These are phyloP conservation scores for Eolophus roseicapilla DNA, from an alignment of 2,113 vertebrate species.

Conservation along the genomic window DNA sequence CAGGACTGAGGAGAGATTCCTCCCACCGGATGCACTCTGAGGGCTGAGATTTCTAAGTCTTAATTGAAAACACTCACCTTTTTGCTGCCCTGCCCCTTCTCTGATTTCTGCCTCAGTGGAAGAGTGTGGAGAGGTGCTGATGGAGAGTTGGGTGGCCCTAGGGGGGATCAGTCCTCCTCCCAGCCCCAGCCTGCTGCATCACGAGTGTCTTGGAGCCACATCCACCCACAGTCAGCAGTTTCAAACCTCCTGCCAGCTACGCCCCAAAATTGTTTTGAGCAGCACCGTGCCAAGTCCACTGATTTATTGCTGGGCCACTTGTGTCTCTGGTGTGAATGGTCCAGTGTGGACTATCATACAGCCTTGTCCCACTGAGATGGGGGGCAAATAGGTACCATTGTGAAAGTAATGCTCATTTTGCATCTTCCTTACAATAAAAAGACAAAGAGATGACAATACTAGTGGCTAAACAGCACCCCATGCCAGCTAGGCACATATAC, in stretches of 20 bases:
- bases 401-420: neutral
- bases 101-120: neutral
- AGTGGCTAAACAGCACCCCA: neutral
- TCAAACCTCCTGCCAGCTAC: neutral
- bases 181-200: neutral
- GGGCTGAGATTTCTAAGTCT: slow-evolving; percentile 21
- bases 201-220: neutral
- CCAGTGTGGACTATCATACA: neutral
- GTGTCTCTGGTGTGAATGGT: neutral
- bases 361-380: accelerated
- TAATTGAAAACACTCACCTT: slow-evolving; percentile 51
- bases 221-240: neutral
- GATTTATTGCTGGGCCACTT: neutral
- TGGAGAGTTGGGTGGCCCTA: neutral
- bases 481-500: neutral
- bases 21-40: neutral
- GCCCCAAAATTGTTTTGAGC: neutral
- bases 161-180: neutral
- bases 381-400: neutral
- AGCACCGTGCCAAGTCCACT: accelerated
- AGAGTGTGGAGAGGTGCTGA: neutral
- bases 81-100: neutral
- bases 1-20: neutral
- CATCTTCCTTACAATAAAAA: neutral
- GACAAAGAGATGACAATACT: neutral